These are phyloP conservation scores for Macrosoma leucophasiata DNA, from an alignment of 2,888 invertebrate genomes.

Conservation along the genomic window DNA sequence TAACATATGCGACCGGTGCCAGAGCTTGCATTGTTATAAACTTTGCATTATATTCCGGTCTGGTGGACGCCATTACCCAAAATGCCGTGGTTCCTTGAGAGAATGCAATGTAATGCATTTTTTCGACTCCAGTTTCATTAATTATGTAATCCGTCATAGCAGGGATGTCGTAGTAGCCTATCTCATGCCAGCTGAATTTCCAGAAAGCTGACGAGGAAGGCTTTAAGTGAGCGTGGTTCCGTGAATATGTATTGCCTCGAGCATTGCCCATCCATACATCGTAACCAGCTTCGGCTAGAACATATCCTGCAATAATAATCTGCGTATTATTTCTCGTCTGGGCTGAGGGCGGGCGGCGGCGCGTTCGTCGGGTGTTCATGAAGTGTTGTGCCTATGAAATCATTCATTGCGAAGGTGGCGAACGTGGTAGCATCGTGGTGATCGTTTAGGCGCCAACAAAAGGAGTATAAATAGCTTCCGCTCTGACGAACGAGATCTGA, in stretches of 20 bases:
- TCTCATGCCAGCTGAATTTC: conserved; percentile 84
- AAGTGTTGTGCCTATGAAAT: too few relatives aligned
- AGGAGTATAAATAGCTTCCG: too few relatives aligned
- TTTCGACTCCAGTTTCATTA: conserved; percentile 64
- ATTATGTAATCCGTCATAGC: conserved; percentile 83
- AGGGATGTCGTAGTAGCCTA: conserved; percentile 84
- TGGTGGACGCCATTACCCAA: conserved; percentile 75
- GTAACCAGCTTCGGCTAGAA: conserved; percentile 81
- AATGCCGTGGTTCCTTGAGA: conserved; percentile 81
- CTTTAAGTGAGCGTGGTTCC: conserved; percentile 69
- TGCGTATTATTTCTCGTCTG: too few relatives aligned
- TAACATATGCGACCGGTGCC: conserved; percentile 76
- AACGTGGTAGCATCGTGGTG: too few relatives aligned
- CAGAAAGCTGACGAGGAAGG: conserved; percentile 54
- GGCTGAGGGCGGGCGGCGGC: too few relatives aligned
- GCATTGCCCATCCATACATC: conserved; percentile 92
- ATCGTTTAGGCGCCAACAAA: too few relatives aligned
- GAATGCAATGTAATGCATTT: conserved; percentile 82
- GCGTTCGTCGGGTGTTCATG: too few relatives aligned
- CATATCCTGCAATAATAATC: conserved; percentile 80
- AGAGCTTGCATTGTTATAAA: conserved; percentile 74
- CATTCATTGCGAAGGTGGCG: too few relatives aligned
- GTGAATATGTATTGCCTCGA: conserved; percentile 86
- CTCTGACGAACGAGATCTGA: too few relatives aligned
- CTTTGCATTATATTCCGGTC: conserved; percentile 77